Percentiles rank a stretch among this genome's conserved stretches.
Evolutionary conservation across 2,888 invertebrate species (phyloP).

Genomic region (Cosmopolites sordidus): DNA sequence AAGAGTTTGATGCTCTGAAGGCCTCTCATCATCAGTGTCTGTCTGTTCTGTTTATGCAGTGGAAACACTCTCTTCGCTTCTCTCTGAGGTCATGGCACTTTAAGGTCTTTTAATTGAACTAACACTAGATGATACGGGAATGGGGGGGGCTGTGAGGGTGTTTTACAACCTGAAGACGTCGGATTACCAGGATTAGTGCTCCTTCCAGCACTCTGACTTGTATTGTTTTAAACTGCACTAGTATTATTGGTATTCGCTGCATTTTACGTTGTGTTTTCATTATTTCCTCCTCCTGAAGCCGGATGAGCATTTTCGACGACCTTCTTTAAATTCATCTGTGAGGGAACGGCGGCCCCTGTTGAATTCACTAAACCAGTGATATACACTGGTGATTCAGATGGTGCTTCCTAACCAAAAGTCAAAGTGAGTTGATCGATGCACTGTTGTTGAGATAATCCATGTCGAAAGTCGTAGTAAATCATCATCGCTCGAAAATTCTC

Average conservation of each 20-base stretch:
- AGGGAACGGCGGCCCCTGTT: constrained; percentile 57
- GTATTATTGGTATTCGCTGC: constrained; percentile 2
- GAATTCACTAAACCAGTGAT: too few species aligned
- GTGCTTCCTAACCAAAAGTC: too few species aligned
- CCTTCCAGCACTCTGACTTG: constrained; percentile 37
- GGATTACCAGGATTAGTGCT: constrained; percentile 37
- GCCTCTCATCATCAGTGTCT: constrained; percentile 76
- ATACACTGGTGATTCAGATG: too few species aligned
- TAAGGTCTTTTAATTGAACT: constrained; percentile 67
- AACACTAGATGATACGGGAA: constrained; percentile 69
- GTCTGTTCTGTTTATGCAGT: constrained; percentile 57
- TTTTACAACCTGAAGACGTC: constrained; percentile 67
- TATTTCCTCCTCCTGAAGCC: constrained; percentile 21
- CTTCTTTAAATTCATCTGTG: constrained; percentile 32
- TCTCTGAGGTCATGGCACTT: constrained; percentile 63
- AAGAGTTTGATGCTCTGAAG: constrained; percentile 68
- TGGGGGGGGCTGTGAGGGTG: constrained; percentile 56
- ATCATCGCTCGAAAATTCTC: too few species aligned
- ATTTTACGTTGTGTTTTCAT: constrained; percentile 12
- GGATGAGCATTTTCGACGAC: constrained; percentile 28
- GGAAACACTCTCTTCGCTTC: constrained; percentile 71
- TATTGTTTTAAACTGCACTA: constrained; percentile 10
- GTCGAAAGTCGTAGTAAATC: too few species aligned
- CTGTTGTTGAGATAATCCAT: too few species aligned
- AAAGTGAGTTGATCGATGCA: too few species aligned